Evolutionary conservation across 2,797 vertebrate genomes (phyloP).

Genomic region (Enteromius treurensis): DNA sequence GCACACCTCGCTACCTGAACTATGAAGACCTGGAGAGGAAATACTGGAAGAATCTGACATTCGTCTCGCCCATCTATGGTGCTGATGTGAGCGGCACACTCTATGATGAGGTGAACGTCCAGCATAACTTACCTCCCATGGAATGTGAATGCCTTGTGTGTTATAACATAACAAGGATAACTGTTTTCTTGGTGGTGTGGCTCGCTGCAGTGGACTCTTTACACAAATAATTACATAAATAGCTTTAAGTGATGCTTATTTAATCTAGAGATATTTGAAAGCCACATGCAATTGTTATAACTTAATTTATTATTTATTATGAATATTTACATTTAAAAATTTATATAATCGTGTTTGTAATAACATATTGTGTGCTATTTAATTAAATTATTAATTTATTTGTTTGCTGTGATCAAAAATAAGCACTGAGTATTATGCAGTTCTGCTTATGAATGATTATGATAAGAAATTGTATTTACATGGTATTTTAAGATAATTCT

Average conservation of each 20-base stretch:
- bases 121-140: neutral
- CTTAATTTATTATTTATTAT: neutral
- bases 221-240: neutral
- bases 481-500: neutral
- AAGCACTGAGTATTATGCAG: neutral
- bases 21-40: conserved; percentile 98
- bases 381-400: neutral
- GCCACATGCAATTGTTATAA: neutral
- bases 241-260: neutral
- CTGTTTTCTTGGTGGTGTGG: neutral
- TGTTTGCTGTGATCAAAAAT: neutral
- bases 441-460: neutral
- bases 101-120: conserved; percentile 87
- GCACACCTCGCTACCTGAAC: conserved; percentile 91
- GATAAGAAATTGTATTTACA: neutral
- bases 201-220: neutral
- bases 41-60: conserved; percentile 98
- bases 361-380: neutral
- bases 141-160: neutral
- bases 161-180: neutral
- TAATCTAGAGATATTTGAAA: neutral
- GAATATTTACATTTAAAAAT: neutral
- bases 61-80: conserved; percentile 96
- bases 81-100: conserved; percentile 96
- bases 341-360: neutral